Conservation (phyloP, 92 coral and sea anemone genomes). For the Parazoanthus atlanticus region DNA sequence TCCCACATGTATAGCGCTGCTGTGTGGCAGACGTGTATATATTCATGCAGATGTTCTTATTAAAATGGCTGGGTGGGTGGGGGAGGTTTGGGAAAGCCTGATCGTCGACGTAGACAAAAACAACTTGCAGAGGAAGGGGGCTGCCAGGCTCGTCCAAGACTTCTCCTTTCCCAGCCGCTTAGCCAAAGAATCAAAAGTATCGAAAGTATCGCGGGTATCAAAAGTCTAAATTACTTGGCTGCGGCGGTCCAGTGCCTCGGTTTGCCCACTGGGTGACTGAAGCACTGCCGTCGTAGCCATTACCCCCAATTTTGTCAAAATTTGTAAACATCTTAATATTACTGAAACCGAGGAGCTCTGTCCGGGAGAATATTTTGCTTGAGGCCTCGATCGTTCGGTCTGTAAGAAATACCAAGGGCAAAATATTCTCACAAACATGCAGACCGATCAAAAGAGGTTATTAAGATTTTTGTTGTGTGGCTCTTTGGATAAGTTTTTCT, state of each 20-base stretch:
- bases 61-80: neutral
- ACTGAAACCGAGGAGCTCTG: no score
- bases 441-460: no score
- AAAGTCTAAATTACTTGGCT: slow-evolving; percentile 8
- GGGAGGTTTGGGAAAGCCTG: slow-evolving; percentile 8
- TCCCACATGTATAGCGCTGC: no score
- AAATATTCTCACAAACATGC: no score
- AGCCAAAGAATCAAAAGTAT: neutral
- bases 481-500: no score
- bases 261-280: slow-evolving; percentile 7
- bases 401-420: no score
- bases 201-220: neutral
- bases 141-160: slow-evolving; percentile 2
- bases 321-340: neutral
- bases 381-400: no score
- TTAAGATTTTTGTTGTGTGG: no score
- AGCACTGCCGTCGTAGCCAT: slow-evolving; percentile 18
- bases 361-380: no score
- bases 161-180: slow-evolving; percentile 21
- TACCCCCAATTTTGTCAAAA: slow-evolving; percentile 19
- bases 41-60: no score
- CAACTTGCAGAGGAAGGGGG: slow-evolving; percentile 21
- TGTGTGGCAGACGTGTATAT: no score
- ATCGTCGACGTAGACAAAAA: slow-evolving; percentile 20
- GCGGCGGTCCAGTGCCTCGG: neutral